phyloP scores from a whole-genome alignment of 2,888 invertebrate genomes.

The Thumatha senex region DNA sequence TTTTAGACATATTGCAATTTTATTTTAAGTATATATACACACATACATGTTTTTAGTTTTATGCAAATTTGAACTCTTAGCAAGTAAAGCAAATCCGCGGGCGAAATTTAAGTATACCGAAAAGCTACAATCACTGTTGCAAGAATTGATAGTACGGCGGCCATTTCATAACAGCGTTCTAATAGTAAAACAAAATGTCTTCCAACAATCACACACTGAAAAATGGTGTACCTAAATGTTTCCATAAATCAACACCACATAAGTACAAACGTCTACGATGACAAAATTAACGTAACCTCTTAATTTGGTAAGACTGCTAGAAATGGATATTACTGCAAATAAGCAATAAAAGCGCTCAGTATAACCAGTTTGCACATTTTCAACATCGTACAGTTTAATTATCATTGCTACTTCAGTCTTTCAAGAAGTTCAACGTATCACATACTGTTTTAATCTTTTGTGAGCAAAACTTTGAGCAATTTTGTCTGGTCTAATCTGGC shows the following conservation, averaged over 20 bases:
- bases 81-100: too few species aligned
- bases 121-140: too few species aligned
- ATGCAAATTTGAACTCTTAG: too few species aligned
- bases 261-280: conserved; percentile 37
- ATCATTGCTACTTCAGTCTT: conserved; percentile 64
- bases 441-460: neutral
- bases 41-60: too few species aligned
- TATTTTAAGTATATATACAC: too few species aligned
- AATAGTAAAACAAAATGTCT: conserved; percentile 23
- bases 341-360: conserved; percentile 68
- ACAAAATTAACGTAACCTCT: conserved; percentile 66
- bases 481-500: too few species aligned
- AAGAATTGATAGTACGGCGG: too few species aligned
- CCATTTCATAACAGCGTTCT: neutral
- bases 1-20: too few species aligned
- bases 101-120: too few species aligned
- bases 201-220: conserved; percentile 31
- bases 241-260: conserved; percentile 45
- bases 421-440: neutral
- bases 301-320: conserved; percentile 62
- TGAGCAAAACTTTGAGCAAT: neutral
- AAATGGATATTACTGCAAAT: conserved; percentile 72
- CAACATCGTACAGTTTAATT: conserved; percentile 72
- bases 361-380: conserved; percentile 75
- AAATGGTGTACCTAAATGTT: conserved; percentile 46